Evolutionary conservation across 2,113 vertebrate species (phyloP).

Genomic region (Grus americana): DNA sequence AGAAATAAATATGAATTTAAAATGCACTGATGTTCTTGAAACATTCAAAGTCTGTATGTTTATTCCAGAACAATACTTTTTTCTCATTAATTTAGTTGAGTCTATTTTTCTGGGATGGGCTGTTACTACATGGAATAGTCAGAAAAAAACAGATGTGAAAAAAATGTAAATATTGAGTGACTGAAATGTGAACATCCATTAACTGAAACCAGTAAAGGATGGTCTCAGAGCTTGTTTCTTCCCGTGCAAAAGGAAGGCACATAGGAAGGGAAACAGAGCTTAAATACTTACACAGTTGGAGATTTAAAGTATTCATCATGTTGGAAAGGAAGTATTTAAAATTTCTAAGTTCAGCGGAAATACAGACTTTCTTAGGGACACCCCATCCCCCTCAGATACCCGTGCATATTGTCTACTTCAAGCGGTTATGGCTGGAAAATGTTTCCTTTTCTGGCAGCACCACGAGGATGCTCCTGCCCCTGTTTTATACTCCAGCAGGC

Average conservation of each 20-base stretch:
- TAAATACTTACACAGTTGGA: not conserved
- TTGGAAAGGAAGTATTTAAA: not conserved
- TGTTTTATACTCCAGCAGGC: not conserved
- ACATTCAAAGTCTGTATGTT: not conserved
- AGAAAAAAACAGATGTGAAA: not conserved
- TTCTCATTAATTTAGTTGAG: not conserved
- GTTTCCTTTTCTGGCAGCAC: not conserved
- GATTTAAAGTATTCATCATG: not conserved
- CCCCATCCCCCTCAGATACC: not conserved
- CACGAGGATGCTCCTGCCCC: not conserved
- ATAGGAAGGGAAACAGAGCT: not conserved
- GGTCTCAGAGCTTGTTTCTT: not conserved
- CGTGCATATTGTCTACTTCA: rapidly evolving
- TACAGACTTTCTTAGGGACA: not conserved
- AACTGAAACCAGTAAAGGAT: not conserved
- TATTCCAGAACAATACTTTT: not conserved
- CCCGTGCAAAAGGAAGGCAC: not conserved
- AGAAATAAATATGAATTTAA: constrained; percentile 28
- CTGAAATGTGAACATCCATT: not conserved
- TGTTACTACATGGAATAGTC: not conserved
- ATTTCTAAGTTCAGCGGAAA: not conserved
- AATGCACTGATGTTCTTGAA: not conserved
- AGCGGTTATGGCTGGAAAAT: not conserved
- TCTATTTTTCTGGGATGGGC: not conserved
- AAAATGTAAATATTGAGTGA: not conserved